Percentiles rank a stretch among this genome's conserved stretches.
phyloP scores from a whole-genome alignment of 2,113 vertebrate genomes.

The Accipiter cooperii region DNA sequence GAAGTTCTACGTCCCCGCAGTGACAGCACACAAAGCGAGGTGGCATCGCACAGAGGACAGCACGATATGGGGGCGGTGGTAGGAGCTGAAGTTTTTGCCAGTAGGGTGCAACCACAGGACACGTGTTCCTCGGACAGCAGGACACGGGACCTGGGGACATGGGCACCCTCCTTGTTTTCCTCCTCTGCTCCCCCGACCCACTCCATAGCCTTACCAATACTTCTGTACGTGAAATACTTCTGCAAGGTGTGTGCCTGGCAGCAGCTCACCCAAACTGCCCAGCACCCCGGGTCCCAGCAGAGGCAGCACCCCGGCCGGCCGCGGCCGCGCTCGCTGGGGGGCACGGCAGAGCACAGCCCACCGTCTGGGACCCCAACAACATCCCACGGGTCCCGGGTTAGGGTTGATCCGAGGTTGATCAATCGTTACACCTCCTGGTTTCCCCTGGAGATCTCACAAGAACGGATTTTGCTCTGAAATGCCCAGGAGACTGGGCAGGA shows the following conservation, averaged over 20 bases:
- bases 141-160: fast-evolving
- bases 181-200: not conserved
- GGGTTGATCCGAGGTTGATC: not conserved
- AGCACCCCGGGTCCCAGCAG: not conserved
- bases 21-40: not conserved
- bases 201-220: too few relatives aligned
- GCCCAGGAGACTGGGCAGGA: not conserved
- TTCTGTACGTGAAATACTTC: not conserved
- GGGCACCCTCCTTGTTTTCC: not conserved
- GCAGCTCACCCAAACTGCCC: not conserved
- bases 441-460: not conserved
- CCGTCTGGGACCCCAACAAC: not conserved
- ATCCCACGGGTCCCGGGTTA: fast-evolving
- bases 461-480: not conserved
- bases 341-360: too few relatives aligned
- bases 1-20: fast-evolving
- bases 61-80: fast-evolving
- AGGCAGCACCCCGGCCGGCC: not conserved
- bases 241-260: too few relatives aligned
- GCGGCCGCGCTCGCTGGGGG: fast-evolving
- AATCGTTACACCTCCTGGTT: fast-evolving
- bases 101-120: too few relatives aligned
- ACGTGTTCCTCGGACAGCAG: fast-evolving
- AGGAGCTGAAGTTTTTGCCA: not conserved
- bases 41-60: not conserved